Base-by-base conservation (phyloP, 53 echinoderm and acorn worm genomes). In the Echinometra lucunter region DNA sequence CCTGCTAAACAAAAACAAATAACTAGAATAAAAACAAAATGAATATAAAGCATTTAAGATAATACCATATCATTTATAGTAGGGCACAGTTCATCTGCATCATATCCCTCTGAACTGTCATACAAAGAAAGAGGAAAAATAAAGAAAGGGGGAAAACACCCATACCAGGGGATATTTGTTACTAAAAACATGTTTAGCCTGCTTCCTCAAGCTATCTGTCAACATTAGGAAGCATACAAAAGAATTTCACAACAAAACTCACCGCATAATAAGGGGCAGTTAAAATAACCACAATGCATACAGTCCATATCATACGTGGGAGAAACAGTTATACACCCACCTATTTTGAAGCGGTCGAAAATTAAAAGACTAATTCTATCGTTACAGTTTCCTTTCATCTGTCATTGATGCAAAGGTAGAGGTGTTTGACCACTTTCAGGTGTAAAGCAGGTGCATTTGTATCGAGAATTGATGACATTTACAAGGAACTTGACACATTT, bases 361-460 rank as follows among this genome's bases (percentile, higher is more conserved):
- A 81, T 0, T 42, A 44, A 38, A 81, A 74, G 81, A 19, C 21
- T 21, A 17, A 38, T 44, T 44, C 17, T 74, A 74, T 74, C 3
- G 69, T 42, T 45, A 40, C 81, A 53, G 12, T 28, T 81, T 85
- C 38, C 85, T 85, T 85, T 49, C 85, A 85, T 85, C 85, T 85
- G 11, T 28, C 10, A 4, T 85, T 49, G 28, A 25, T 85, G 85
- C 1, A 82, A 85, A 47, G 47, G 28, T 11, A 21, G 30, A 45
- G 1, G 11, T 85, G 85, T 85, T 83, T 45, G 49, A 49, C 4
- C 53, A 30, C n/a, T 49, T 85, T n/a, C n/a, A 47, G 49, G 85
- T 85, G 85, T 13, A 30, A 85, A 85, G 85, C 85, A 85, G 85
- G 85, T 85, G 85, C 5, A 85, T 85, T 85, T 49, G 28, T 2